These are phyloP conservation scores for Drosophila burlai DNA, from an alignment of 1,140 invertebrate species.

Conservation along the genomic window DNA sequence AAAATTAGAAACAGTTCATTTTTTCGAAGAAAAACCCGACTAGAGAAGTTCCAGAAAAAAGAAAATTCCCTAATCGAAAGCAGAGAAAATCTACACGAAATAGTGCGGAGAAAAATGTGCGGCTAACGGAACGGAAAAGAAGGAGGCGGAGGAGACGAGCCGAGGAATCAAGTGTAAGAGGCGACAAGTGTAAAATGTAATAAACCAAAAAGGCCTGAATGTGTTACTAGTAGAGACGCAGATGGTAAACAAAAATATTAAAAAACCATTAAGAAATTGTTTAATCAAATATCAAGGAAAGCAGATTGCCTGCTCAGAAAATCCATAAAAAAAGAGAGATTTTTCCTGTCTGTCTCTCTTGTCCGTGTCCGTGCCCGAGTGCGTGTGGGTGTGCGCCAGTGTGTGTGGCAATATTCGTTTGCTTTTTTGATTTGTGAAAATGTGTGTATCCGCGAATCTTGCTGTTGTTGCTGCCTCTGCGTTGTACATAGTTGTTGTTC, in stretches of 20 bases:
- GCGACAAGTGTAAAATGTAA: conserved; percentile 50
- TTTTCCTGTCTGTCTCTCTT: conserved; percentile 58
- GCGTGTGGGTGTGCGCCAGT: conserved; percentile 25
- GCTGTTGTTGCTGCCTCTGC: conserved; percentile 55
- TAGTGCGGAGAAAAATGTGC: conserved; percentile 68
- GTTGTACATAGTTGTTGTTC: conserved; percentile 17
- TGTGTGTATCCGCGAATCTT: conserved; percentile 79
- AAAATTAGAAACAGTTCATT: conserved; percentile 15
- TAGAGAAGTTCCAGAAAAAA: conserved; percentile 17
- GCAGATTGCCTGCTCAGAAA: conserved; percentile 64
- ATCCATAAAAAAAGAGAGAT: conserved; percentile 65
- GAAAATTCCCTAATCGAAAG: conserved; percentile 43
- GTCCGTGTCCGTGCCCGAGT: conserved; percentile 32
- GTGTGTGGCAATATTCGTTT: conserved; percentile 69
- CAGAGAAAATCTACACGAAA: conserved; percentile 50
- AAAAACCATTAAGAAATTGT: conserved; percentile 58
- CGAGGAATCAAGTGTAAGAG: conserved; percentile 37
- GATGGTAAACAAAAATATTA: conserved; percentile 32
- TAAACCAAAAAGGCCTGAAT: conserved; percentile 22
- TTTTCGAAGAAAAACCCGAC: conserved; percentile 23
- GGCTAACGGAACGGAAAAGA: conserved; percentile 57
- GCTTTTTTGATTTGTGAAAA: conserved; percentile 83
- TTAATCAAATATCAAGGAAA: conserved; percentile 55
- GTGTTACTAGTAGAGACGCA: neutral
- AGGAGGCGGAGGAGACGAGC: conserved; percentile 40